Conservation (phyloP, 2,797 vertebrate genomes). For the Bradypodion pumilum region DNA sequence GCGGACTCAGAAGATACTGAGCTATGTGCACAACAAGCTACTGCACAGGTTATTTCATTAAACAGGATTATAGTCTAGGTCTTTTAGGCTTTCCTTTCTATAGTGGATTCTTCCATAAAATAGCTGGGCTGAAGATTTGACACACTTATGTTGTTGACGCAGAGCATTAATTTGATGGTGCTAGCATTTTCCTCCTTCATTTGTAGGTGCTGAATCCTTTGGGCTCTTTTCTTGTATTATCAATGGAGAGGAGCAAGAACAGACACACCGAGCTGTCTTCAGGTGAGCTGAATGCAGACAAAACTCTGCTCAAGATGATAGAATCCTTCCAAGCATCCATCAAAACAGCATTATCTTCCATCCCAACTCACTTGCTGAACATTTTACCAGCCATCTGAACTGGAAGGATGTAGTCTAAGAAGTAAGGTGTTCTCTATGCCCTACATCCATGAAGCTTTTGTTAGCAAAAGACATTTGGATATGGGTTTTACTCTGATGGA, state of each 20-base stretch:
- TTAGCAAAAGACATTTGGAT: not conserved
- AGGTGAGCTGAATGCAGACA: slow-evolving; percentile 83
- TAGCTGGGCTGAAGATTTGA: not conserved
- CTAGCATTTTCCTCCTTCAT: slow-evolving; percentile 29
- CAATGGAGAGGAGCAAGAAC: slow-evolving; percentile 92
- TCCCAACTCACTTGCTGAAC: not conserved
- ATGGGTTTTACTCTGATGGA: not conserved
- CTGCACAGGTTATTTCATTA: too few species aligned
- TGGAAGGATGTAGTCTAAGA: not conserved
- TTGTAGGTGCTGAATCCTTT: slow-evolving; percentile 90
- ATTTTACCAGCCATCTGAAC: not conserved
- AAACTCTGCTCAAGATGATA: not conserved
- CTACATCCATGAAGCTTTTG: not conserved
- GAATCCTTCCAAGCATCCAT: not conserved
- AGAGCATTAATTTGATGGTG: not conserved
- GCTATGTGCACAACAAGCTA: too few species aligned
- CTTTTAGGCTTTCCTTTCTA: not conserved
- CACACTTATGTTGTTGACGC: not conserved
- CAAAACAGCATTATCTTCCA: not conserved
- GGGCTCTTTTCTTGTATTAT: slow-evolving; percentile 93
- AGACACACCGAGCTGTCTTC: slow-evolving; percentile 93
- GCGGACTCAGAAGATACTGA: too few species aligned
- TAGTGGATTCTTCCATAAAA: not conserved
- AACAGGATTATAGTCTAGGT: too few species aligned
- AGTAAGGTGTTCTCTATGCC: not conserved